Base-by-base conservation (phyloP, 1,140 invertebrate genomes). In the Drosophila nigrodunni region DNA sequence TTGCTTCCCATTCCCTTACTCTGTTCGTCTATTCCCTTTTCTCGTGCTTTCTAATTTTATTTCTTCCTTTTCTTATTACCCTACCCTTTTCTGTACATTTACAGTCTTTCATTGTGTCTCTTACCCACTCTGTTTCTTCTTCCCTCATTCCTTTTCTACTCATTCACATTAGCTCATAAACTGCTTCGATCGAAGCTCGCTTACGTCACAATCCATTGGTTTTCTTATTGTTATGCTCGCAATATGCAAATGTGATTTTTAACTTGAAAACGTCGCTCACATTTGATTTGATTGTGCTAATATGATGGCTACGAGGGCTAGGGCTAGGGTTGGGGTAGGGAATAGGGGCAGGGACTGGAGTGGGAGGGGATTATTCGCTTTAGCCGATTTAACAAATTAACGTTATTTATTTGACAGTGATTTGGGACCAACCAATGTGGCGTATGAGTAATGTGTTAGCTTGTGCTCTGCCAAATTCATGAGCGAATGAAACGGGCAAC, bases 221-320 rank as follows among this genome's bases (percentile, higher is more conserved):
- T 75, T 75, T 46, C 79, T 81, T 89, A 90, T 88, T 90, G 87
- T 90, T 90, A 90, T 90, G 80, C 76, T 69, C 60, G 65, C 78
- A 90, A 90, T 90, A 90, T 90, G 88, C 71, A 90, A 90, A 90
- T 90, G 80, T 77, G 88, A 86, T 87, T 82, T 82, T 90, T 90
- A 91, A 81, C 88, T 90, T 78, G 46, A 74, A 69, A 80, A 44
- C 59, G 58, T 46, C 44, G 60, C 77, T 75, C 44, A 54, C 57
- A 68, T 79, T 74, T 70, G 77, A 79, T 80, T 79, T n/a, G 37
- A 49, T 54, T 54, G 30, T 34, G 34, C 30, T 54, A 54, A 54
- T 47, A 21, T 47, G 41, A 34, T 55, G 52, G 52, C n/a, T 7
- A 10, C 25, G 18, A 25, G 21, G 11, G 34, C 7, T 11, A 18